phyloP scores from a whole-genome alignment of 2,797 vertebrate species.

The Neosilurus mollespiculum region DNA sequence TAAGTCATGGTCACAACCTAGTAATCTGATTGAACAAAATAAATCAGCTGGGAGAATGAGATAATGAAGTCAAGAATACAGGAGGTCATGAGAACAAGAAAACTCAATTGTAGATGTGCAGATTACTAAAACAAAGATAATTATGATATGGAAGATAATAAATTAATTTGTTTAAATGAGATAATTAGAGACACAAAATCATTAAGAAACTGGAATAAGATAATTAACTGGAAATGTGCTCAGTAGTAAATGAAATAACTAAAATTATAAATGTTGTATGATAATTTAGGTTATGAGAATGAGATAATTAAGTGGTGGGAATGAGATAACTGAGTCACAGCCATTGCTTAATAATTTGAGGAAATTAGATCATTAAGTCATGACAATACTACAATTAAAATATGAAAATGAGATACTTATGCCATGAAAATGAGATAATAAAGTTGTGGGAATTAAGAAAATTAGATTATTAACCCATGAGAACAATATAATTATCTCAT shows the following conservation, averaged over 20 bases:
- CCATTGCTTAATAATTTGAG: background rate
- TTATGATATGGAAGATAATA: background rate
- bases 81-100: no score
- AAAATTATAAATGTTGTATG: no score
- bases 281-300: no score
- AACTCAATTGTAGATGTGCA: no score
- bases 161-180: background rate
- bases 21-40: background rate
- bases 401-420: background rate
- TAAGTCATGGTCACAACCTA: background rate
- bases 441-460: no score
- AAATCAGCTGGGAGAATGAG: background rate
- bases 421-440: background rate
- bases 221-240: background rate
- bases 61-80: background rate
- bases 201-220: background rate
- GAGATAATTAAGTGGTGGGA: background rate
- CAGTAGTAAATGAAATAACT: background rate
- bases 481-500: no score
- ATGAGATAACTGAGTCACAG: background rate
- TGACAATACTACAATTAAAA: background rate
- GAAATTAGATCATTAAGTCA: background rate
- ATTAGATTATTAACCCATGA: no score
- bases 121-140: background rate
- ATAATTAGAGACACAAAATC: background rate